A percentile compares a stretch with the other conserved stretches of the same genome.
Conservation (phyloP, 2,797 vertebrate species). For the Discoglossus pictus region DNA sequence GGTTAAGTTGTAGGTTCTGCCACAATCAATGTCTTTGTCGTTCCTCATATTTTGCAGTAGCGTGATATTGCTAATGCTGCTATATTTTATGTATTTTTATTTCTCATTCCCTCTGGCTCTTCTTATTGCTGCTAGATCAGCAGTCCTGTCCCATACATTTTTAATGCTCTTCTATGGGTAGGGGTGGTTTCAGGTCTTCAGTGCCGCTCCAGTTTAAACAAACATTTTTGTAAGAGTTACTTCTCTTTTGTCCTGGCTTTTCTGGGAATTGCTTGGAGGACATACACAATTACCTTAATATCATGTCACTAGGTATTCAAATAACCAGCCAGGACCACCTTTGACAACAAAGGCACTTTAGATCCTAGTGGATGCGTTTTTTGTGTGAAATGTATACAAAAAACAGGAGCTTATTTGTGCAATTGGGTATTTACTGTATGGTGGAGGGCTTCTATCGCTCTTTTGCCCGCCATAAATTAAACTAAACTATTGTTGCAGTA, state of each 20-base stretch:
- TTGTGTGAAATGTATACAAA: too few species aligned
- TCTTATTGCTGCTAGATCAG: constrained; percentile 44
- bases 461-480: too few species aligned
- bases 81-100: constrained; percentile 49
- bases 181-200: constrained; percentile 35
- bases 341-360: too few species aligned
- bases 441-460: too few species aligned
- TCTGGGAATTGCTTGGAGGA: constrained; percentile 3
- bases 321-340: too few species aligned
- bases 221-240: constrained; percentile 9
- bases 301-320: too few species aligned
- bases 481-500: too few species aligned
- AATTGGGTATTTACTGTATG: too few species aligned
- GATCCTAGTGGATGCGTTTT: too few species aligned
- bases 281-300: background rate
- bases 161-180: constrained; percentile 42
- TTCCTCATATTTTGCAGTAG: constrained; percentile 20
- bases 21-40: constrained; percentile 27
- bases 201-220: constrained; percentile 25
- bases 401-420: too few species aligned
- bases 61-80: constrained; percentile 44
- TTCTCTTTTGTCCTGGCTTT: background rate
- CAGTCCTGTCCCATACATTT: constrained; percentile 45
- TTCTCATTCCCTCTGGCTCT: constrained; percentile 42
- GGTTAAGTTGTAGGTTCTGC: background rate